Percentiles rank a stretch among this genome's conserved stretches.
These are phyloP conservation scores for Hoplostethus mediterraneus DNA, from an alignment of 2,797 vertebrate species.

Conservation along the genomic window DNA sequence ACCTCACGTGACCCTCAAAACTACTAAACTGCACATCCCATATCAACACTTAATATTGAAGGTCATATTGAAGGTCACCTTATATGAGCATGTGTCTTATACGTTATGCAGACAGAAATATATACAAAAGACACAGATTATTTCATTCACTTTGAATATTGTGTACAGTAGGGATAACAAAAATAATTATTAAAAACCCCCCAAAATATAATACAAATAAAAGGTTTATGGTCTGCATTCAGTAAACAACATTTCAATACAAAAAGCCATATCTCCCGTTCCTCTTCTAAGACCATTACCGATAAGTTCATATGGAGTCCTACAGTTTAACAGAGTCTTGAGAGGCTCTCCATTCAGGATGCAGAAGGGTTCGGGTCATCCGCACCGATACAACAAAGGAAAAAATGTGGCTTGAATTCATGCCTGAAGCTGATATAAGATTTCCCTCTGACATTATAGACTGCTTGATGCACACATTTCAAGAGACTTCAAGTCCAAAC, in stretches of 20 bases:
- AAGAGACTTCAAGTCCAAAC: conserved; percentile 1
- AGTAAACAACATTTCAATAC: conserved; percentile 56
- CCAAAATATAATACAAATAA: conserved; percentile 59
- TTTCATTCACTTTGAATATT: conserved; percentile 51
- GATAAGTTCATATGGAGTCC: conserved; percentile 50
- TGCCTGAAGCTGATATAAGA: conserved; percentile 48
- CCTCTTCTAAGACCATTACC: conserved; percentile 52
- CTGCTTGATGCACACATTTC: conserved; percentile 18
- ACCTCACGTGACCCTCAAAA: conserved; percentile 48
- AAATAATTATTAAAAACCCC: conserved; percentile 59
- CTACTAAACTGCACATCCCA: conserved; percentile 21
- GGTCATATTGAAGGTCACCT: conserved; percentile 60
- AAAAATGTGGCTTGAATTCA: conserved; percentile 49
- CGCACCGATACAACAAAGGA: conserved; percentile 33
- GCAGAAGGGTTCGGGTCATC: conserved; percentile 52
- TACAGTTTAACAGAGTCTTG: conserved; percentile 47
- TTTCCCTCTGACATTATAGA: conserved; percentile 11
- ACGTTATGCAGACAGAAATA: conserved; percentile 55
- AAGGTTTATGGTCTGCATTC: conserved; percentile 44
- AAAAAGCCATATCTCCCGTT: conserved; percentile 50
- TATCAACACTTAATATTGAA: conserved; percentile 40
- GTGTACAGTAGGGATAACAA: conserved; percentile 69
- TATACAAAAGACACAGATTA: conserved; percentile 62
- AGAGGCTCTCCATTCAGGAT: conserved; percentile 30
- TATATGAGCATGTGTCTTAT: conserved; percentile 38